Evolutionary conservation across 2,113 vertebrate species (phyloP).

Genomic region (Vidua chalybeata): DNA sequence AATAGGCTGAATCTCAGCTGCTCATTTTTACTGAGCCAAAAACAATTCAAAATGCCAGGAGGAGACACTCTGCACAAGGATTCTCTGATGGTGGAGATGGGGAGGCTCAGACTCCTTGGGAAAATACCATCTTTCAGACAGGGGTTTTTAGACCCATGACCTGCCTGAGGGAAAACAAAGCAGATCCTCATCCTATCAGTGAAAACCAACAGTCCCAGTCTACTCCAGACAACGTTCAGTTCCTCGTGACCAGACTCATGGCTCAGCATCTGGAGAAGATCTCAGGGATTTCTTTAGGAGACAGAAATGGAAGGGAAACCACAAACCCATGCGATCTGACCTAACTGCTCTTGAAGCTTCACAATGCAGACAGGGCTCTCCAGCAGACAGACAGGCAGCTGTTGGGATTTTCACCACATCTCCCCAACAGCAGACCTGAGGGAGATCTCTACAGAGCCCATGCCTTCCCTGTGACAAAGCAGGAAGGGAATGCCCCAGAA

Average conservation of each 20-base stretch:
- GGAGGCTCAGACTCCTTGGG: background rate
- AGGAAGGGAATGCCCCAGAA: background rate
- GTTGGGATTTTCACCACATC: background rate
- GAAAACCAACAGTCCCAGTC: background rate
- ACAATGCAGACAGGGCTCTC: background rate
- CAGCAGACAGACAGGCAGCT: background rate
- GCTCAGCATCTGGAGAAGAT: background rate
- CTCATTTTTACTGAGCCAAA: background rate
- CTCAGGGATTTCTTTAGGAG: background rate
- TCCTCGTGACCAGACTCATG: background rate
- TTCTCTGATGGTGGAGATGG: background rate
- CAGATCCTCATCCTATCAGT: background rate
- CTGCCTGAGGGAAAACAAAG: background rate
- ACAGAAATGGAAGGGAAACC: background rate
- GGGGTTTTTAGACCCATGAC: background rate
- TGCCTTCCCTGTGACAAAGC: background rate
- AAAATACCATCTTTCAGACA: background rate
- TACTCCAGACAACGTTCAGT: rapidly evolving
- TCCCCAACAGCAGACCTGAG: background rate
- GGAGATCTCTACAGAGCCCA: background rate
- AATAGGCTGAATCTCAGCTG: background rate
- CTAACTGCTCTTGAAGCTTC: background rate
- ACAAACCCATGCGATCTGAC: background rate
- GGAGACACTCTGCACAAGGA: background rate
- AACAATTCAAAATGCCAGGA: background rate